Evolutionary conservation across 2,888 invertebrate genomes (phyloP).

Genomic region (Clunio marinus): DNA sequence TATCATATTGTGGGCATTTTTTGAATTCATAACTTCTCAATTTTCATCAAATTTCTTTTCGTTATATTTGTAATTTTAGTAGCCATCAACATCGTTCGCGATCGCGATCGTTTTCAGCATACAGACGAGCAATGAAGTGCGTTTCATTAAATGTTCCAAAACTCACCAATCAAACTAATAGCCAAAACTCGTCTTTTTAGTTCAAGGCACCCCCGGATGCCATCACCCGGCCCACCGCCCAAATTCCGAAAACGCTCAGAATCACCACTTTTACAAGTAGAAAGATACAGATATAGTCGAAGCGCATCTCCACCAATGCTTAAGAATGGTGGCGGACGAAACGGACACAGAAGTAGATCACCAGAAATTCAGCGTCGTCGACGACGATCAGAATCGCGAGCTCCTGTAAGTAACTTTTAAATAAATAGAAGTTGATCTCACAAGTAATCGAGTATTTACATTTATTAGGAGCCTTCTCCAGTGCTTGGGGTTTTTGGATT

Average conservation of each 20-base stretch:
- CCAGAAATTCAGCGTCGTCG: not conserved
- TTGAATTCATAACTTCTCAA: not conserved
- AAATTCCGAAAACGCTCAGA: not conserved
- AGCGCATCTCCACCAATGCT: not conserved
- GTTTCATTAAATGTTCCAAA: slow-evolving; percentile 8
- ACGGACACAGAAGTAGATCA: not conserved
- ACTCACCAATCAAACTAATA: not conserved
- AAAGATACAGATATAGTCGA: not conserved
- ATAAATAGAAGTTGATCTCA: too few relatives aligned
- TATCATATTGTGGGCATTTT: not conserved
- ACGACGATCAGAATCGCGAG: not conserved
- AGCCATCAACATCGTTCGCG: not conserved
- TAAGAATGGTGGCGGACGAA: not conserved
- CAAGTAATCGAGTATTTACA: not conserved
- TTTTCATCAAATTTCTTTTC: slow-evolving; percentile 1
- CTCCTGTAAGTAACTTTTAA: not conserved
- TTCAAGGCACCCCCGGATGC: not conserved
- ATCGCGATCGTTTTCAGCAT: slow-evolving; percentile 26
- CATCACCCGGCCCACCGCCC: slow-evolving; percentile 9
- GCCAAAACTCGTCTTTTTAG: not conserved
- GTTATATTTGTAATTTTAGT: not conserved
- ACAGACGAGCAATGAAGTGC: slow-evolving; percentile 23
- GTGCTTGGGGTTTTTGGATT: slow-evolving; percentile 88
- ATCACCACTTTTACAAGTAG: not conserved
- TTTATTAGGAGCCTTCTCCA: slow-evolving; percentile 19